These are phyloP conservation scores for Caenorhabditis virilis DNA, from an alignment of 2,888 invertebrate species.

Conservation along the genomic window DNA sequence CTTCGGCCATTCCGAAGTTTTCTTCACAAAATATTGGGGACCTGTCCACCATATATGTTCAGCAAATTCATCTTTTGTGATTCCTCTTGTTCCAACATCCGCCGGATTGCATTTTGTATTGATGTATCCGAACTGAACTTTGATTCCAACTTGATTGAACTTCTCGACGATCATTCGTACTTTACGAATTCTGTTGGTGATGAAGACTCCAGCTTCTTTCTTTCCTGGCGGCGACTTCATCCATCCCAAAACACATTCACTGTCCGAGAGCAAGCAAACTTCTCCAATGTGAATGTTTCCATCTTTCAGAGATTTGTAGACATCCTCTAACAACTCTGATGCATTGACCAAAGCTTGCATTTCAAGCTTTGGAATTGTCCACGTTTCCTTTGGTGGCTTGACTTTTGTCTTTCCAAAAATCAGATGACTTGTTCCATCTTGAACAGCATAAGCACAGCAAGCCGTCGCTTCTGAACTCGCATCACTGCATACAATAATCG, in stretches of 20 bases:
- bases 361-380: constrained; percentile 23
- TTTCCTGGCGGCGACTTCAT: neutral
- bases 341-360: constrained; percentile 16
- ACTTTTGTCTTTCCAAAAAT: constrained; percentile 2
- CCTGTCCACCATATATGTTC: constrained; percentile 53
- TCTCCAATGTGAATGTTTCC: neutral
- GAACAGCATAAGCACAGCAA: neutral
- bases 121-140: constrained; percentile 52
- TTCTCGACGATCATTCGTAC: neutral
- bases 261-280: neutral
- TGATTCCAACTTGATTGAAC: neutral
- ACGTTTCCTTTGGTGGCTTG: constrained; percentile 1
- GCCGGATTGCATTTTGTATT: constrained; percentile 57
- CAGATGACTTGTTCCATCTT: neutral
- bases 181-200: neutral
- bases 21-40: constrained; percentile 32
- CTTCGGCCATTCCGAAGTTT: neutral
- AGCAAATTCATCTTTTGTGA: constrained; percentile 14
- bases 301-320: neutral
- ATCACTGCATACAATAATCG: constrained; percentile 14
- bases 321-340: neutral
- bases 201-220: neutral
- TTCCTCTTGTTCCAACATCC: constrained; percentile 55
- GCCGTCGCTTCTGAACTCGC: neutral
- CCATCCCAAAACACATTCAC: neutral